Base-by-base conservation (phyloP, 1,140 invertebrate species). In the Leptinotarsa undecemlineata region DNA sequence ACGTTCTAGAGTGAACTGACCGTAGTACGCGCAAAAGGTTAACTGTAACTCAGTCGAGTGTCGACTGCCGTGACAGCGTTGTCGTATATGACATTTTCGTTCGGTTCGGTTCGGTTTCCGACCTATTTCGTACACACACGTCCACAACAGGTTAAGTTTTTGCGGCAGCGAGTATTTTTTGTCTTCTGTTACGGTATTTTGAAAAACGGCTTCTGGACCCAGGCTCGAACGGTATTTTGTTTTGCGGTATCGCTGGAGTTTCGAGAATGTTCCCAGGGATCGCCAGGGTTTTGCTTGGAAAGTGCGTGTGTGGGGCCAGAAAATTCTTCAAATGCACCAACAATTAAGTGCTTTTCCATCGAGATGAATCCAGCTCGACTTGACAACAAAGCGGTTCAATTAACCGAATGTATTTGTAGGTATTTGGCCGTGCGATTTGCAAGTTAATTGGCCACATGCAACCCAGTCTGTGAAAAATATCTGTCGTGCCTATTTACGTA, bases 1-100 rank as follows among this genome's bases (percentile, higher is more conserved):
- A 78, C 79, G 79, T 81, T 78, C 73, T 74, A 76, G 74, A 77
- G 79, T 79, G 78, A 80, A 81, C 81, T 80, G 77, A 79, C 78
- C 75, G 73, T 73, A 66, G 74, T 70, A 73, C 48, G 69, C 61
- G 69, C n/a, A 62, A 77, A 80, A 81, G 80, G 81, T 82, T 82
- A 81, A 75, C 73, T 82, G 51, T 57, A 17, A 57, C n/a, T 19
- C 76, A 81, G 79, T 79, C 76, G 79, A 80, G 77, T 74, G 73
- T 57, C 75, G 71, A 74, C 77, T 61, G 68, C 63, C 73, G 70
- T 66, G 23, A 62, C 33, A 71, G 60, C 26, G 21, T n/a, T 3
- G 26, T 26, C 21, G 63, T 33, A 61, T 48, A 63, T 23, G 42
- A 48, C 20, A 20, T 67, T 73, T 73, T 66, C 14, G 48, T 64